Base-by-base conservation (phyloP, 1,140 invertebrate genomes). In the Lepidotrigona ventralis region DNA sequence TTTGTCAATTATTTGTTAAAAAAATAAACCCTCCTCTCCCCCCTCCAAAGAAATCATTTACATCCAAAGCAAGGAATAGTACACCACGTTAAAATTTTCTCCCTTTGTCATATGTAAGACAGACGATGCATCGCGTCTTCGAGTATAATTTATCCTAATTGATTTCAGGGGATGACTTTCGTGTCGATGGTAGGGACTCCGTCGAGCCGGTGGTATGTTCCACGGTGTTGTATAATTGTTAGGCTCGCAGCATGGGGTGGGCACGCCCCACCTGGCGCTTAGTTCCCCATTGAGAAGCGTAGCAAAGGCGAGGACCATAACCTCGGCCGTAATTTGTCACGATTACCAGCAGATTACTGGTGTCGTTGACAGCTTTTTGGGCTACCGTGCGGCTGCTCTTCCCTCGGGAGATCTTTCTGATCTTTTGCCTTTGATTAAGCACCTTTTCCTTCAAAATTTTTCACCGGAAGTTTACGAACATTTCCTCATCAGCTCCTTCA, bases 261-360 rank as follows among this genome's bases (percentile, higher is more conserved):
- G 81, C 88, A 90, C 90, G 89, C 89, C 89, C 90, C 90, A 91
- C 90, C 93, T 93, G 91, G 86, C 92, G 90, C 87, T 87, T 85
- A 71, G 72, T 79, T 82, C 84, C 84, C 89, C 89, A 91, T 93
- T 93, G 88, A 89, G 60, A 64, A 82, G 73, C 76, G 60, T 73
- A 64, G 54, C 58, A 66, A 68, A 63, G 39, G 56, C 60, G 54
- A 70, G 60, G 58, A 33, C 75, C 82, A 82, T 89, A 89, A 89
- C 83, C 81, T 88, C 56, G 83, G 71, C 84, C 79, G 88, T 88
- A 91, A 93, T 93, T 93, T 93, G 91, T 93, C 92, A 93, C 88
- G 93, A 93, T 93, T 93, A 93, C 88, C 89, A 86, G 70, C 89
- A 92, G 93, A 93, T 93, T 93, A 93, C 90, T 76, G 85, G 90